Evolutionary conservation across 2,888 invertebrate species (phyloP).

Genomic region (Brenthis daphne): DNA sequence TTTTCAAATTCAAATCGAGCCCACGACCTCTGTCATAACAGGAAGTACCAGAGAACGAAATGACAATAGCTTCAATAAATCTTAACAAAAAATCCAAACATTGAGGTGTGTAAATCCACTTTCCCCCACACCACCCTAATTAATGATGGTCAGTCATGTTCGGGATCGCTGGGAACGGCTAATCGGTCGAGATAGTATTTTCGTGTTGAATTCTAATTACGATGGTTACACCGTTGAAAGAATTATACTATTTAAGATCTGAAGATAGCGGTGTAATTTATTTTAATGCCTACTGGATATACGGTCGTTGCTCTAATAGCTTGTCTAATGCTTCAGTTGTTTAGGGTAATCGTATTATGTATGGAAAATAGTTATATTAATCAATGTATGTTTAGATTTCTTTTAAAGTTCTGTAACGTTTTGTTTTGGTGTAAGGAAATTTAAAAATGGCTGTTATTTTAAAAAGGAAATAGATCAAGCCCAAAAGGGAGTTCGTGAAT

Average conservation of each 20-base stretch:
- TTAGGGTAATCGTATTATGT: slow-evolving; percentile 27
- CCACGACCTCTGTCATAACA: too few species aligned
- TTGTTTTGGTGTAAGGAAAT: neutral
- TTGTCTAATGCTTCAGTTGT: slow-evolving; percentile 35
- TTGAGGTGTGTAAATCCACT: slow-evolving; percentile 15
- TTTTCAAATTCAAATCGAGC: too few species aligned
- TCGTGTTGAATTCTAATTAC: slow-evolving; percentile 52
- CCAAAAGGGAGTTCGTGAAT: too few species aligned
- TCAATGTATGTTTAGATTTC: slow-evolving; percentile 5
- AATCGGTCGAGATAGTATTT: slow-evolving; percentile 52
- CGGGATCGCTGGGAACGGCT: slow-evolving; percentile 57
- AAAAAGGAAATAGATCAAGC: too few species aligned
- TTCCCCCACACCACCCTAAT: slow-evolving; percentile 47
- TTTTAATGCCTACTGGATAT: slow-evolving; percentile 42
- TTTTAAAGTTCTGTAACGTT: neutral
- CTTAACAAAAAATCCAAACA: slow-evolving; percentile 2
- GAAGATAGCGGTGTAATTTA: slow-evolving; percentile 42
- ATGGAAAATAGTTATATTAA: slow-evolving; percentile 12
- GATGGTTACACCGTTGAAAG: slow-evolving; percentile 50
- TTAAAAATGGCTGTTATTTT: too few species aligned
- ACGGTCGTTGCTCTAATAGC: slow-evolving; percentile 40
- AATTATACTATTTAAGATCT: slow-evolving; percentile 49
- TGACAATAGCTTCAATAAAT: neutral
- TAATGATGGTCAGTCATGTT: slow-evolving; percentile 58
- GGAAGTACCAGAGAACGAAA: neutral